Evolutionary conservation across 2,888 invertebrate species (phyloP).

Genomic region (Spodoptera picta): DNA sequence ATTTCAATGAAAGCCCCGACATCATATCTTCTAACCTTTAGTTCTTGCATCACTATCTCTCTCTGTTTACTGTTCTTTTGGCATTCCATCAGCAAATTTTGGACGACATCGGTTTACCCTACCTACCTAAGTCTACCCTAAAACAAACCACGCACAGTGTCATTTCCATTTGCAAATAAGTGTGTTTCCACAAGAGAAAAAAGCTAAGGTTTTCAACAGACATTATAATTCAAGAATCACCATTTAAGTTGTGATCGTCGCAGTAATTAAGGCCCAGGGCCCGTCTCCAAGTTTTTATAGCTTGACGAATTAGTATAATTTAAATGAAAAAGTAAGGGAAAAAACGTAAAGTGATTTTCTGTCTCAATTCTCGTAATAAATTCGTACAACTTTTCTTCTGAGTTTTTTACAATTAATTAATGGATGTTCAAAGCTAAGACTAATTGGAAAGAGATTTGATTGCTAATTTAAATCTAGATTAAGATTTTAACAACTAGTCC

Average conservation of each 20-base stretch:
- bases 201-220: too few species aligned
- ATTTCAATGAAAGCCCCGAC: too few species aligned
- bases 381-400: slow-evolving; percentile 8
- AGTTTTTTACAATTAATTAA: slow-evolving; percentile 19
- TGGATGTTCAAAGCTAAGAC: slow-evolving; percentile 1
- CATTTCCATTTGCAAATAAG: too few species aligned
- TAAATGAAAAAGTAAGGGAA: slow-evolving; percentile 24
- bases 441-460: slow-evolving; percentile 11
- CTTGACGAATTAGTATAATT: slow-evolving; percentile 30
- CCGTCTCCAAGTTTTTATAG: slow-evolving; percentile 5
- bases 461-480: neutral
- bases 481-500: too few species aligned
- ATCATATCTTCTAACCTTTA: too few species aligned
- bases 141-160: too few species aligned
- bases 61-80: too few species aligned
- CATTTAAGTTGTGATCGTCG: slow-evolving; percentile 5
- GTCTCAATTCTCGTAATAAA: slow-evolving; percentile 6
- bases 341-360: slow-evolving; percentile 25
- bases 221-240: slow-evolving; percentile 4
- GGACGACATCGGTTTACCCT: too few species aligned
- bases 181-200: too few species aligned
- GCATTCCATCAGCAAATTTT: too few species aligned
- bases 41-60: too few species aligned
- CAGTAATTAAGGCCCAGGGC: slow-evolving; percentile 11
- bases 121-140: too few species aligned